Conservation (phyloP, 35 echinoderm and acorn worm genomes). For the Amphiura filiformis region DNA sequence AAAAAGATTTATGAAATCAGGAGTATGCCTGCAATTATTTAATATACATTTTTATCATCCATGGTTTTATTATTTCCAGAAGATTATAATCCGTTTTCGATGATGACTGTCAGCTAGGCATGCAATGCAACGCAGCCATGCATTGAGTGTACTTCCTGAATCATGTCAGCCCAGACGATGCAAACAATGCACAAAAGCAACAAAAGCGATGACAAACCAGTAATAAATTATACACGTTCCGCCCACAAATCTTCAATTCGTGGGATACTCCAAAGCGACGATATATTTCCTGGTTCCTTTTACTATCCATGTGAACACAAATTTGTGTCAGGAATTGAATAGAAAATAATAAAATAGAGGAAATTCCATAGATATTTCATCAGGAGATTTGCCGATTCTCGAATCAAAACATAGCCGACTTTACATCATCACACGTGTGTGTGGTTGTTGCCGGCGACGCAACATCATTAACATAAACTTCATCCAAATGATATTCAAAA, state of each 20-base stretch:
- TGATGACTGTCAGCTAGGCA: too few relatives aligned
- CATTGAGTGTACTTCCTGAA: background rate
- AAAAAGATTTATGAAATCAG: too few relatives aligned
- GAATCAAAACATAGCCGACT: background rate
- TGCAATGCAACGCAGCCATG: too few relatives aligned
- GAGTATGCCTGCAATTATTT: too few relatives aligned
- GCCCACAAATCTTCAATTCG: background rate
- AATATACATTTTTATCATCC: too few relatives aligned
- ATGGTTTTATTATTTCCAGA: too few relatives aligned
- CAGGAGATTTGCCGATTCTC: background rate
- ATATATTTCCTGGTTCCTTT: background rate
- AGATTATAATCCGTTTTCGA: too few relatives aligned
- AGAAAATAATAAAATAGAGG: background rate
- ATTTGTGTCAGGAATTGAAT: background rate
- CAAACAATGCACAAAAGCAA: slow-evolving; percentile 10
- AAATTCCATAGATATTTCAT: slow-evolving; percentile 2
- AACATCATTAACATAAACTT: background rate
- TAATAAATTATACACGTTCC: background rate
- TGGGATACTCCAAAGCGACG: background rate
- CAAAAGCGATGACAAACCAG: slow-evolving; percentile 1
- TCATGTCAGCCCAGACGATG: background rate
- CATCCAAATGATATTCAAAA: background rate
- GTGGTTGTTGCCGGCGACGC: background rate
- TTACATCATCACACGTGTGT: background rate
- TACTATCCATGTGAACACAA: background rate